Evolutionary conservation across 2,888 invertebrate genomes (phyloP).

Genomic region (Drosophila mimica): DNA sequence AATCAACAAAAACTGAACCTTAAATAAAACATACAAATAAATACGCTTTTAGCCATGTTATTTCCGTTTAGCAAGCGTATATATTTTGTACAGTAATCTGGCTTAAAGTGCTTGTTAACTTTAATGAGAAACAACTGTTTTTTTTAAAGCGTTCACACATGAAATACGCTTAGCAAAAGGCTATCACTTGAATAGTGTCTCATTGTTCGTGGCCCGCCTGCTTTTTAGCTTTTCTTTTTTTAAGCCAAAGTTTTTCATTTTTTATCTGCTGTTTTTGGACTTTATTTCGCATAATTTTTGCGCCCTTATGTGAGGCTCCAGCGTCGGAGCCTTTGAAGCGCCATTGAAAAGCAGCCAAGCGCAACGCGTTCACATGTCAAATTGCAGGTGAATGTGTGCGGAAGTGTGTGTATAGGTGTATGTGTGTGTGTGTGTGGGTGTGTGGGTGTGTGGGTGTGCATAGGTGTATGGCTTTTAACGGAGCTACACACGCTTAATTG

Average conservation of each 20-base stretch:
- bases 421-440: constrained; percentile 7
- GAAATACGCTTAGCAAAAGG: constrained; percentile 38
- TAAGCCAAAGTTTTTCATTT: constrained; percentile 18
- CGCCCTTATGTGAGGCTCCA: constrained; percentile 44
- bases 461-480: constrained; percentile 36
- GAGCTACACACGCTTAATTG: constrained; percentile 63
- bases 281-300: constrained; percentile 74
- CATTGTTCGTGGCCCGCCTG: constrained; percentile 20
- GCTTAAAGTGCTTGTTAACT: background rate
- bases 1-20: background rate
- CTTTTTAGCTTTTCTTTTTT: constrained; percentile 4
- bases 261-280: constrained; percentile 18
- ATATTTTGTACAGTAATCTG: background rate
- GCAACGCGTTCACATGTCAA: constrained; percentile 56
- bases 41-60: background rate
- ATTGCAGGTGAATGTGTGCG: constrained; percentile 51
- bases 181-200: constrained; percentile 24
- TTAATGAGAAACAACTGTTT: background rate
- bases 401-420: constrained; percentile 9
- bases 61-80: background rate
- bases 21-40: background rate
- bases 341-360: constrained; percentile 68
- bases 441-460: constrained; percentile 13
- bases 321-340: constrained; percentile 61
- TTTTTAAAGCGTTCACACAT: constrained; percentile 9